Base-by-base conservation (phyloP, 1,140 invertebrate genomes). In the Lordiphosa mommai region DNA sequence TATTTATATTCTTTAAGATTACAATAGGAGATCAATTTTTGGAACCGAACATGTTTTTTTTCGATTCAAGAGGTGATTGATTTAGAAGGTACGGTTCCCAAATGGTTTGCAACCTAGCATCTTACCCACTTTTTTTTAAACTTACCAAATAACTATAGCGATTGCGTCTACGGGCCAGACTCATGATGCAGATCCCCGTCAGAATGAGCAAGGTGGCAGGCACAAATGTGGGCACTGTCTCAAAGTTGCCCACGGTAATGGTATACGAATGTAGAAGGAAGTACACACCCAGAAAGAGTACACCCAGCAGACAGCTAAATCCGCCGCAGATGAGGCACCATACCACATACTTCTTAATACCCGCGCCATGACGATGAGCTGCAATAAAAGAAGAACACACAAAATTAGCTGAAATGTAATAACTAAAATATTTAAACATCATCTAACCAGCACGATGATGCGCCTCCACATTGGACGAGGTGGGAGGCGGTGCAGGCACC, bases 101-200 rank as follows among this genome's bases (percentile, higher is more conserved):
- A n/a, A n/a, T n/a, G n/a, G n/a, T n/a, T n/a, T n/a, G n/a, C n/a
- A n/a, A n/a, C n/a, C n/a, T n/a, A n/a, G n/a, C n/a, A n/a, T n/a
- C n/a, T n/a, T n/a, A n/a, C n/a, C n/a, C n/a, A n/a, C n/a, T n/a
- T n/a, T n/a, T n/a, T n/a, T n/a, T n/a, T n/a, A n/a, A n/a, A n/a
- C 92, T 93, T 90, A 95, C 94, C 92, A 96, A 90, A 90, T 96
- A 95, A 77, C 94, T 94, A 89, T 96, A 96, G 76, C 96, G 91
- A 89, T 96, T 96, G 66, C 94, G 92, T 61, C 95, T 91, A 63
- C 95, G 92, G 0, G 95, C 95, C 68, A 97, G 90, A 43, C 95
- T 93, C 91, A 96, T 95, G 41, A 96, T 94, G 80, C 95, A 94
- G 9, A 96, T 90, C 0, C 96, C 95, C 56, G 95, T 96, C 33